phyloP scores from a whole-genome alignment of 2,888 invertebrate species.

The Leptarthrus brevirostris region DNA sequence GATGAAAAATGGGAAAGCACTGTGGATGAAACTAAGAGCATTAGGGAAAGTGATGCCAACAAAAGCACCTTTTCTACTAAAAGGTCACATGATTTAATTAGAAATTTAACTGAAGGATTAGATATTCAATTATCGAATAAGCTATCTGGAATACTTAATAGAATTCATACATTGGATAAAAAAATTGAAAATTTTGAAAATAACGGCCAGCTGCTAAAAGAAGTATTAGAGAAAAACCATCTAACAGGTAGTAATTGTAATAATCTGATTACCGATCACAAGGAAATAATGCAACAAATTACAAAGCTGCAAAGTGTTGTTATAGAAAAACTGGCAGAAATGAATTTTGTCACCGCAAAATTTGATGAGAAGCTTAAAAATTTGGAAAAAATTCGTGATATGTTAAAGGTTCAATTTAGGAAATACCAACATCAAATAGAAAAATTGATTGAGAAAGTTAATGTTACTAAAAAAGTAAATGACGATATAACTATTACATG shows the following conservation, averaged over 20 bases:
- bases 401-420: not conserved
- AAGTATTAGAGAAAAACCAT: not conserved
- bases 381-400: not conserved
- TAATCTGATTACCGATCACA: no score
- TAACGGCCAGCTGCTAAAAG: no score
- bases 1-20: no score
- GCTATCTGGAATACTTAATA: not conserved
- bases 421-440: not conserved
- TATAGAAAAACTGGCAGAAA: not conserved
- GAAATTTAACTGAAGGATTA: not conserved
- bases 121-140: not conserved
- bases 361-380: not conserved
- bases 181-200: constrained; percentile 2
- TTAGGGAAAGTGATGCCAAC: no score
- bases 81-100: no score
- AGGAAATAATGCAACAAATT: not conserved
- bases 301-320: not conserved
- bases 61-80: no score
- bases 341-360: not conserved
- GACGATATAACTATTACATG: not conserved
- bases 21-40: no score
- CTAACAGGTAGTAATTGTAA: no score
- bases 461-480: not conserved
- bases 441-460: not conserved
- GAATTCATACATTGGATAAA: not conserved